Base-by-base conservation (phyloP, 2,888 invertebrate species). In the Girardia tigrina region DNA sequence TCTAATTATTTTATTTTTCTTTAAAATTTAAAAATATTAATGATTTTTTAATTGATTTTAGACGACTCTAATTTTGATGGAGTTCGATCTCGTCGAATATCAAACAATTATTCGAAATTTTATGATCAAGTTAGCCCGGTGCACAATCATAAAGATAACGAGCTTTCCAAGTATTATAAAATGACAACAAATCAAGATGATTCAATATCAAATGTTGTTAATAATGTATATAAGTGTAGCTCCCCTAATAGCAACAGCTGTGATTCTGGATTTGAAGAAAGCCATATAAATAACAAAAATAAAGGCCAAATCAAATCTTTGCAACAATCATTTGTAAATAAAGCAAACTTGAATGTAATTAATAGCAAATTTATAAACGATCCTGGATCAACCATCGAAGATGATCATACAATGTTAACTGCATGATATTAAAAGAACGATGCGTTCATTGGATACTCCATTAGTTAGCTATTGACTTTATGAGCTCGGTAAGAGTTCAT, bases 121-220 rank as follows among this genome's bases (percentile, higher is more conserved):
- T 56, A 56, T 56, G 56, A 56, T 56, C 56, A 56, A 56, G n/a
- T 56, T 56, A 56, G 56, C 23, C 56, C 56, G 56, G 56, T 56
- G 56, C 56, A 56, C 23, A 56, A 56, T 23, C 23, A 56, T 56
- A 56, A 56, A 56, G 56, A 56, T 23, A 56, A 56, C n/a, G 56
- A 56, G 56, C 56, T 56, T 56, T 56, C 56, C n/a, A 56, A 56
- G n/a, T 56, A 56, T 56, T 56, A 56, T 56, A 56, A 56, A 56
- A 56, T 56, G 56, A 20, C 56, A 56, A 56, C 56, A 8, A 56
- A 56, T 56, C 56, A 56, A 56, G 56, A 56, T 56, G 56, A 56
- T 56, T 56, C 56, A 56, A 4, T 56, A 56, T 56, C 56, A 56
- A 56, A 56, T n/a, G n/a, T 23, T 56, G 56, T n/a, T 56, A 56